Percentiles rank a stretch among this genome's conserved stretches.
Evolutionary conservation across 2,113 vertebrate genomes (phyloP).

Genomic region (Corythoichthys haematopterus): DNA sequence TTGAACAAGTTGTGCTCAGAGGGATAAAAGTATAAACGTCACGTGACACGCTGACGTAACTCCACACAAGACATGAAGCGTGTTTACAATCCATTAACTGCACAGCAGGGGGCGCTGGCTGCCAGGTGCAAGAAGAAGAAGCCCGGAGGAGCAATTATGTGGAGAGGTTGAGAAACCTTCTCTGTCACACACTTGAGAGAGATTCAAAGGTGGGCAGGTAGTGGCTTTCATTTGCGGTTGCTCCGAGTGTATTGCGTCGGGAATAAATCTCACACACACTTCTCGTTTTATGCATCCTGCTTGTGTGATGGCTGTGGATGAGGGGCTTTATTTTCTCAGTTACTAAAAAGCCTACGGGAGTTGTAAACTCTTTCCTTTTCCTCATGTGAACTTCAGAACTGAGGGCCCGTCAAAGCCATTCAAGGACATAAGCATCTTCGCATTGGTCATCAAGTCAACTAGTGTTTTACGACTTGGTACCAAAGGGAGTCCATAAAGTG

Average conservation of each 20-base stretch:
- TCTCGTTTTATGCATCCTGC: background rate
- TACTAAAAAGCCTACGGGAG: background rate
- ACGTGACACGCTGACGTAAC: constrained; percentile 24
- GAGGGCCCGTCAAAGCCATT: background rate
- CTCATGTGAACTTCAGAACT: background rate
- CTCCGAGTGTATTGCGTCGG: constrained; percentile 7
- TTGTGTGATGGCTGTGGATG: background rate
- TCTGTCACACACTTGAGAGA: constrained; percentile 22
- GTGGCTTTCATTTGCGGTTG: constrained; percentile 20
- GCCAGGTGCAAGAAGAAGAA: constrained; percentile 20
- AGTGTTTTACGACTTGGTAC: background rate
- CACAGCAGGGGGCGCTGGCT: constrained; percentile 63
- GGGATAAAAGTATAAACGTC: constrained; percentile 34
- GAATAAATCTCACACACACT: constrained; percentile 10
- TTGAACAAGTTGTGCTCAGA: constrained; percentile 30
- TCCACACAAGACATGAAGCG: constrained; percentile 14
- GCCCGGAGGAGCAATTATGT: constrained; percentile 12
- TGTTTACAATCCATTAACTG: constrained; percentile 30
- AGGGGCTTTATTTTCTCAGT: background rate
- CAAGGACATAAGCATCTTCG: background rate
- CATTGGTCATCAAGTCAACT: background rate
- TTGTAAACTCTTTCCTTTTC: background rate
- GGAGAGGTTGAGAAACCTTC: constrained; percentile 26
- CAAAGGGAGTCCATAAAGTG: background rate
- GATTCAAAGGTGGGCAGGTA: constrained; percentile 21